A percentile compares a stretch with the other conserved stretches of the same genome.
These are phyloP conservation scores for Ictidomys tridecemlineatus DNA, from an alignment of 2,113 vertebrate genomes.

Conservation along the genomic window DNA sequence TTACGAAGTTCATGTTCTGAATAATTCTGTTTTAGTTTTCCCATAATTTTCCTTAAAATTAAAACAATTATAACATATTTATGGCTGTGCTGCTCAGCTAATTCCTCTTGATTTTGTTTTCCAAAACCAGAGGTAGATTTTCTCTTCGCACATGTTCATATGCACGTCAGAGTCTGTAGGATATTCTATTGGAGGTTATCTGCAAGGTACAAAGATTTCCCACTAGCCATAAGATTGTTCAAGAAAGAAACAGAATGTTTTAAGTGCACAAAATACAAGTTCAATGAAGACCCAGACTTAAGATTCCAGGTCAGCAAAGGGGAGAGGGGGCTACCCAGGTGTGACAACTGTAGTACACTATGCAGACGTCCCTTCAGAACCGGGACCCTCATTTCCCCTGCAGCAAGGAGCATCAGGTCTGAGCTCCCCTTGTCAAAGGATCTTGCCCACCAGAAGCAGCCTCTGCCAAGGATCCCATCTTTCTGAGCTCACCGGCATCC, in stretches of 20 bases:
- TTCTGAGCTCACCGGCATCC: not conserved
- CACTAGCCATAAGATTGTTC: not conserved
- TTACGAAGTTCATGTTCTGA: not conserved
- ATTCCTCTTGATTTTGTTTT: not conserved
- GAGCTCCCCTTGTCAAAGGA: not conserved
- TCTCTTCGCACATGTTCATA: too few species aligned
- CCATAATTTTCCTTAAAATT: not conserved
- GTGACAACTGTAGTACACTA: accelerated
- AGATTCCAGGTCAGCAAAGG: too few species aligned
- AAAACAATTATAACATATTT: not conserved
- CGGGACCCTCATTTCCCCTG: not conserved
- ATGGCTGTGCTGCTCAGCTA: not conserved
- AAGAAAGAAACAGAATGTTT: not conserved
- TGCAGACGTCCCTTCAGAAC: too few species aligned
- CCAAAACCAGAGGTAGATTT: not conserved
- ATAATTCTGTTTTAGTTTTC: not conserved
- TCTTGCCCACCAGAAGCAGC: accelerated
- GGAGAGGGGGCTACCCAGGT: accelerated
- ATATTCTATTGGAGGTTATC: not conserved
- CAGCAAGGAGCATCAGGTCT: not conserved
- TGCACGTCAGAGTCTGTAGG: not conserved
- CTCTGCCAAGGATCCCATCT: not conserved
- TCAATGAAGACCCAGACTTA: not conserved
- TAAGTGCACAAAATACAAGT: not conserved
- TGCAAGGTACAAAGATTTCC: not conserved